Evolutionary conservation across 2,888 invertebrate genomes (phyloP), one percentile per base, ranked within the genome.

Genomic region (Litoditis marina): DNA sequence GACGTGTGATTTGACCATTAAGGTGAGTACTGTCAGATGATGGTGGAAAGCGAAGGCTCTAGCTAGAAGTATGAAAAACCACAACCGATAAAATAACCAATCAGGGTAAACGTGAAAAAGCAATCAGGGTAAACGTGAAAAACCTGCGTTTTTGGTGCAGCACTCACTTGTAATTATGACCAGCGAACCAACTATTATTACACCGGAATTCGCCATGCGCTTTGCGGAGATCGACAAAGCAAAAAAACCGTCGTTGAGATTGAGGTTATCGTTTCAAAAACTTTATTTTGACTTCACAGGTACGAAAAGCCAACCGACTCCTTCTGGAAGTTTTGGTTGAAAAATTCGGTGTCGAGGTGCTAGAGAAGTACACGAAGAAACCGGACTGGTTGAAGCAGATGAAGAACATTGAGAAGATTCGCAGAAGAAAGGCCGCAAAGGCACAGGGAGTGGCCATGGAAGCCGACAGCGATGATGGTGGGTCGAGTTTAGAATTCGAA

Each of bases 271-370:
- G 22, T 11, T n/a, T n/a, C n/a, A n/a, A n/a, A n/a, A n/a, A n/a
- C n/a, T n/a, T n/a, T 30, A 31, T 16, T 31, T 11, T 47, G 22
- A 13, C 22, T 56, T 53, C 61, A 7, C 55, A 73, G 60, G 68
- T 79, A 25, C 69, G 79, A 16, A 77, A 78, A 51, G 80, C 81
- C 4, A 81, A 81, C 61, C 68, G 75, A 22, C 60, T 81, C 4
- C 66, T 81, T 28, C 65, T 81, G 19, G 79, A 77, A 42, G 72
- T 74, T 28, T 66, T 81, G n/a, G 73, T 81, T 36, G 79, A 80
- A 34, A 69, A 73, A 49, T 72, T 80, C 52, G 78, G 79, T 19
- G 63, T 64, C 6, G 71, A 75, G 44, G 68, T 73, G 25, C 63
- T 79, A 32, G 60, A 65, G 42, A 78, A 74, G 55, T 71, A 65